A percentile compares a stretch with the other conserved stretches of the same genome.
Evolutionary conservation across 1,140 invertebrate species (phyloP).

Genomic region (Cryptotermes secundus): DNA sequence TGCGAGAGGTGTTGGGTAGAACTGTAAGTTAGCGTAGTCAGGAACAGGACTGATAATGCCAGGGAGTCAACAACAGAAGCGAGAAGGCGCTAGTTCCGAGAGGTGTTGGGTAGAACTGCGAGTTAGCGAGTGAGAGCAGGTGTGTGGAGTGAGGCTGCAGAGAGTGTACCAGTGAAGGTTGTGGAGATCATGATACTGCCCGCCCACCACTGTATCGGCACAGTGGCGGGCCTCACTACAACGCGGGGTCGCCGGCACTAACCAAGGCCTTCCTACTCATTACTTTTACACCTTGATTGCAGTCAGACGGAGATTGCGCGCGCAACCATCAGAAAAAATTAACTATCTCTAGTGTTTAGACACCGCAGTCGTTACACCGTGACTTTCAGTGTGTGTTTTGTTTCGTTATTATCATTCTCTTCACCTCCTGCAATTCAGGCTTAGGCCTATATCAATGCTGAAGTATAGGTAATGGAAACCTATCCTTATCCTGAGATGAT

Average conservation of each 20-base stretch:
- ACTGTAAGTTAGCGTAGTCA: no score
- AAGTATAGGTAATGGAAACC: no score
- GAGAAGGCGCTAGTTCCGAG: no score
- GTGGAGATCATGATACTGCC: background rate
- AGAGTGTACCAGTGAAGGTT: background rate
- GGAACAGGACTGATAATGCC: no score
- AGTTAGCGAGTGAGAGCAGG: background rate
- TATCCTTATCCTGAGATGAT: no score
- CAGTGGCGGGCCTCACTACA: background rate
- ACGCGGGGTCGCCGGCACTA: constrained; percentile 4
- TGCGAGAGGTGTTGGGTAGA: no score
- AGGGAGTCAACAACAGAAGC: no score
- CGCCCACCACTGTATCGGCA: background rate
- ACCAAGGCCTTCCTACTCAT: constrained; percentile 3
- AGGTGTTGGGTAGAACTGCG: background rate
- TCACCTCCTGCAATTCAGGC: no score
- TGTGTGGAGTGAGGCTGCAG: background rate
- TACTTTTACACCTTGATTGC: constrained; percentile 19
- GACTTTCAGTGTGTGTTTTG: no score
- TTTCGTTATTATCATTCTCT: no score
- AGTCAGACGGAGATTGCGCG: constrained; percentile 8
- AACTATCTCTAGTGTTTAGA: constrained; percentile 8
- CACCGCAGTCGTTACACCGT: background rate
- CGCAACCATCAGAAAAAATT: background rate
- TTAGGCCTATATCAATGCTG: no score